Percentiles rank a stretch among this genome's conserved stretches.
Evolutionary conservation across 1,140 invertebrate species (phyloP).

Genomic region (Pinna nobilis): DNA sequence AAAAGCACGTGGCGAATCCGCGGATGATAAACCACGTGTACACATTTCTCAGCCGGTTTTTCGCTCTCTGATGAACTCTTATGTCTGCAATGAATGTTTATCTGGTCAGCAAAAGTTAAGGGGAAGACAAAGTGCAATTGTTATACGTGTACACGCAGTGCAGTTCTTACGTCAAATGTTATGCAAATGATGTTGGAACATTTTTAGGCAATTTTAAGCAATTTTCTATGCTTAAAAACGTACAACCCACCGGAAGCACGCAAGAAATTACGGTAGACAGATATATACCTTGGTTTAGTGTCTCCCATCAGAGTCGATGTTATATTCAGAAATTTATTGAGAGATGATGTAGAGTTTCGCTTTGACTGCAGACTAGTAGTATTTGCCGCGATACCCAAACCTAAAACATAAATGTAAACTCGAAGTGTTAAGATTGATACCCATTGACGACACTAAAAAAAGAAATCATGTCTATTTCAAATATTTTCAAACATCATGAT

Average conservation of each 20-base stretch:
- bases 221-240: not conserved
- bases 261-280: not conserved
- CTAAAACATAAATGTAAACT: too few species aligned
- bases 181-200: not conserved
- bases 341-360: constrained; percentile 6
- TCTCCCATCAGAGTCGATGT: constrained; percentile 1
- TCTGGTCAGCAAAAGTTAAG: not conserved
- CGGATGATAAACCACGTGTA: constrained; percentile 14
- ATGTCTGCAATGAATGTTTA: not conserved
- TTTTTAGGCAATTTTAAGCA: not conserved
- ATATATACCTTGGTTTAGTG: not conserved
- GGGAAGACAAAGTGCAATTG: too few species aligned
- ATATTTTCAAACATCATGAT: not conserved
- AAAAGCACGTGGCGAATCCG: constrained; percentile 5
- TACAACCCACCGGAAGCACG: not conserved
- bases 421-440: too few species aligned
- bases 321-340: constrained; percentile 11
- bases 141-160: not conserved
- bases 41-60: not conserved
- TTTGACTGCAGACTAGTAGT: too few species aligned
- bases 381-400: too few species aligned
- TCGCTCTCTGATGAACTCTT: constrained; percentile 15
- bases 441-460: too few species aligned
- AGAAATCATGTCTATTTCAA: too few species aligned
- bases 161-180: not conserved